Conservation (phyloP, 2,888 invertebrate genomes). For the Anoplius nigerrimus region DNA sequence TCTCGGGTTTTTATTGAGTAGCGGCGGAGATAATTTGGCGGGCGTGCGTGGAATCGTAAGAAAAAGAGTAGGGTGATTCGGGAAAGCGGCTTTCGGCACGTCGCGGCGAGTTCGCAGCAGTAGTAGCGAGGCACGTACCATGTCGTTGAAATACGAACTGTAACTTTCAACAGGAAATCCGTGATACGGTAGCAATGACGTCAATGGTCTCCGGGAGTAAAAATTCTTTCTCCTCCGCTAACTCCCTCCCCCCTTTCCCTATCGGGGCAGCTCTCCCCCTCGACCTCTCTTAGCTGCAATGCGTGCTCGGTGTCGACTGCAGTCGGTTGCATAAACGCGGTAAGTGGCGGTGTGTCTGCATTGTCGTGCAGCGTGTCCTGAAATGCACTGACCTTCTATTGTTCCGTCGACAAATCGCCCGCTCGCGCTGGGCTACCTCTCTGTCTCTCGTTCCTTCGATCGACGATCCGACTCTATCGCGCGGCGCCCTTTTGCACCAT, state of each 20-base stretch:
- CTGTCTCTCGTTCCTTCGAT: background rate
- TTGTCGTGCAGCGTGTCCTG: conserved; percentile 11
- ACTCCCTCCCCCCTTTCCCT: conserved; percentile 3
- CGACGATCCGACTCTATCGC: background rate
- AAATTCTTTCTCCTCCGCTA: conserved; percentile 13
- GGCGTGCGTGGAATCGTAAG: too few relatives aligned
- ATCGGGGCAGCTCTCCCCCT: background rate
- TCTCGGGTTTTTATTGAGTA: too few relatives aligned
- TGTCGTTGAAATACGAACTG: background rate
- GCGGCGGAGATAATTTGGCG: too few relatives aligned
- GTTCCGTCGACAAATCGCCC: conserved; percentile 55
- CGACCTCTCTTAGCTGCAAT: too few relatives aligned
- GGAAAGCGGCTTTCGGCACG: background rate
- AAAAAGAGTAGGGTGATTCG: too few relatives aligned
- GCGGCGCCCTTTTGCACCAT: background rate
- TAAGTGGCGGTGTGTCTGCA: conserved; percentile 11
- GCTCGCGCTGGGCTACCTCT: background rate
- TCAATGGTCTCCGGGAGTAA: conserved; percentile 7
- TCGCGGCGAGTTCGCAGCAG: background rate
- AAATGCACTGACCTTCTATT: conserved; percentile 64
- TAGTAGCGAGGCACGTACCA: background rate
- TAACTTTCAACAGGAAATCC: conserved; percentile 5
- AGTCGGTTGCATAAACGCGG: conserved; percentile 42
- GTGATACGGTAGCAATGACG: conserved; percentile 18
- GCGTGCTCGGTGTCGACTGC: background rate